These are phyloP conservation scores for Autographa gamma DNA, from an alignment of 2,888 invertebrate genomes.

Conservation along the genomic window DNA sequence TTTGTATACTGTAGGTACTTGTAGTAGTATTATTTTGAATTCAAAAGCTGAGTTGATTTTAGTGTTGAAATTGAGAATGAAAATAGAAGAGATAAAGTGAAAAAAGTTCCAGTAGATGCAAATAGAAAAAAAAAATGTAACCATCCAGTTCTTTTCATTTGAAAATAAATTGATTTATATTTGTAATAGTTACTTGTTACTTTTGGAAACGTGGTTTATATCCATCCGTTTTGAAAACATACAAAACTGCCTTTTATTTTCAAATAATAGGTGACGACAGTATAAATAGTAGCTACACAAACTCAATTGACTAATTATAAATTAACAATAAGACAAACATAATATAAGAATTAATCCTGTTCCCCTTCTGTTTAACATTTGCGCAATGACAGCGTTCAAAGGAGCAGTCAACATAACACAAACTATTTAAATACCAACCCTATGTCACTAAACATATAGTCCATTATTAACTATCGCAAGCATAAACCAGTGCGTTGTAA, in stretches of 20 bases:
- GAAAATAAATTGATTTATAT: too few relatives aligned
- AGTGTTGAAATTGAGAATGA: too few relatives aligned
- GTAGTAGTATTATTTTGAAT: slow-evolving; percentile 20
- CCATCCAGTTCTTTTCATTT: too few relatives aligned
- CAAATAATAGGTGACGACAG: too few relatives aligned
- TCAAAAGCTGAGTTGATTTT: background rate
- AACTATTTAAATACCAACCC: background rate
- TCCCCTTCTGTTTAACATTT: slow-evolving; percentile 39
- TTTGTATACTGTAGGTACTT: slow-evolving; percentile 11
- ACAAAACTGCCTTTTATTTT: too few relatives aligned
- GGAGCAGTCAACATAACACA: slow-evolving; percentile 38
- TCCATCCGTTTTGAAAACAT: too few relatives aligned
- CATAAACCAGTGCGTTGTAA: slow-evolving; percentile 24
- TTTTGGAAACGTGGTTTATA: too few relatives aligned
- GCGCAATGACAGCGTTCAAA: slow-evolving; percentile 37
- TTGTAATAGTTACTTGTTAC: too few relatives aligned
- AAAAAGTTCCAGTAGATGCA: too few relatives aligned
- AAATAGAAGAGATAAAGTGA: background rate
- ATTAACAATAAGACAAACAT: slow-evolving; percentile 8
- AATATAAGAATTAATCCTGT: background rate
- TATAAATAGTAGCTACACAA: too few relatives aligned
- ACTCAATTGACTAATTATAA: background rate
- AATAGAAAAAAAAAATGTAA: too few relatives aligned
- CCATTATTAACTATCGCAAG: background rate
- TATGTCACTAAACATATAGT: background rate